Conservation (phyloP, 2,113 vertebrate genomes). For the Orthonyx spaldingii region DNA sequence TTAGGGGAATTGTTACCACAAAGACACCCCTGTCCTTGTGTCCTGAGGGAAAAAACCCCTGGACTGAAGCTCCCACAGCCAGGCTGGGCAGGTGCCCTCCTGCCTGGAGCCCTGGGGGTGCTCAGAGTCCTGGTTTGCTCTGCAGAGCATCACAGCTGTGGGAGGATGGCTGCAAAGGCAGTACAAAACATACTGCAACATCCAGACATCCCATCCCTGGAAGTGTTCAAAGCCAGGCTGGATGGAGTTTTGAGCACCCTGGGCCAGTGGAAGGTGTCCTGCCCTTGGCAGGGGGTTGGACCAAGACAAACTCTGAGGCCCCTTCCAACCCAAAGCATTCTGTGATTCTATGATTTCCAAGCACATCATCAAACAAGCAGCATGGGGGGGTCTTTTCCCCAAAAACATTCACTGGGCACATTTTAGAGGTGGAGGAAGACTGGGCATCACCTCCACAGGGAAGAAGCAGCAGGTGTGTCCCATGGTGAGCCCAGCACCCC, state of each 20-base stretch:
- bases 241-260: background rate
- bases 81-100: background rate
- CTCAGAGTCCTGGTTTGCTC: background rate
- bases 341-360: background rate
- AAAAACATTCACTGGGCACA: fast-evolving
- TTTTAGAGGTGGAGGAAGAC: background rate
- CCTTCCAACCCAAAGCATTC: background rate
- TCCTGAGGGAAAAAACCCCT: background rate
- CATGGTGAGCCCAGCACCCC: background rate
- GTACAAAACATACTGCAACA: fast-evolving
- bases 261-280: background rate
- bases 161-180: background rate
- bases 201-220: background rate
- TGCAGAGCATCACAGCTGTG: background rate
- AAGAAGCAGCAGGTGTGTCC: background rate
- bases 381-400: background rate
- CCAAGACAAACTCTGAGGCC: background rate
- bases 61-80: fast-evolving
- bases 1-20: background rate
- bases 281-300: background rate
- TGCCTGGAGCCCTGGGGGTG: background rate
- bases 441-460: background rate
- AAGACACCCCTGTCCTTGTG: too few species aligned
- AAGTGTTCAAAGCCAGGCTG: background rate
- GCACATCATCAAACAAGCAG: background rate